Conservation (phyloP, 2,888 invertebrate species). For the Deilephila elpenor region DNA sequence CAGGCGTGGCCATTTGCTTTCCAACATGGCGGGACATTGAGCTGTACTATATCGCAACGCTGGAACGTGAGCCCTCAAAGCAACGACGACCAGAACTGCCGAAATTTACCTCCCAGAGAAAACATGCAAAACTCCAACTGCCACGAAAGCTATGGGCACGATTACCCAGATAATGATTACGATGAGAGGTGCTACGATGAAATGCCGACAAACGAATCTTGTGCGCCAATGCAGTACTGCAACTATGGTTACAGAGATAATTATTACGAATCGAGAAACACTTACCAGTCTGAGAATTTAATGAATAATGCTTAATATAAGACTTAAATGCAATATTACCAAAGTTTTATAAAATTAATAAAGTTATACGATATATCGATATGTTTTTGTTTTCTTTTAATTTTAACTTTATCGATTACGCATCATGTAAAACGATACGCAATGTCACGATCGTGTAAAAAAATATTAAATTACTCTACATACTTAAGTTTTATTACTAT, state of each 20-base stretch:
- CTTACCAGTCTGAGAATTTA: slow-evolving; percentile 65
- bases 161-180: slow-evolving; percentile 74
- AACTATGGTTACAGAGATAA: slow-evolving; percentile 75
- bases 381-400: not conserved
- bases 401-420: not conserved
- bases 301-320: slow-evolving; percentile 59
- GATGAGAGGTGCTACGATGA: slow-evolving; percentile 73
- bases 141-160: slow-evolving; percentile 52
- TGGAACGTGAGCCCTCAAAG: slow-evolving; percentile 69
- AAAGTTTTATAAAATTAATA: slow-evolving; percentile 26
- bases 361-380: not conserved
- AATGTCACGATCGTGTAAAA: too few species aligned
- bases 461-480: too few species aligned
- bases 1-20: slow-evolving; percentile 94
- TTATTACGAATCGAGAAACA: slow-evolving; percentile 71
- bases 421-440: too few species aligned
- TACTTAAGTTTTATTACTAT: too few species aligned
- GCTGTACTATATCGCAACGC: slow-evolving; percentile 75
- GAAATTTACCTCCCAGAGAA: slow-evolving; percentile 46
- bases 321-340: slow-evolving; percentile 9
- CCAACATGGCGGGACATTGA: slow-evolving; percentile 85
- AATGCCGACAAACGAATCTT: slow-evolving; percentile 55
- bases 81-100: slow-evolving; percentile 45
- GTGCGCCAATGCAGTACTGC: slow-evolving; percentile 66
- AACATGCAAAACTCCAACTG: slow-evolving; percentile 41